A percentile compares a stretch with the other conserved stretches of the same genome.
phyloP scores from a whole-genome alignment of 2,888 invertebrate species.

The Cerastis rubricosa region DNA sequence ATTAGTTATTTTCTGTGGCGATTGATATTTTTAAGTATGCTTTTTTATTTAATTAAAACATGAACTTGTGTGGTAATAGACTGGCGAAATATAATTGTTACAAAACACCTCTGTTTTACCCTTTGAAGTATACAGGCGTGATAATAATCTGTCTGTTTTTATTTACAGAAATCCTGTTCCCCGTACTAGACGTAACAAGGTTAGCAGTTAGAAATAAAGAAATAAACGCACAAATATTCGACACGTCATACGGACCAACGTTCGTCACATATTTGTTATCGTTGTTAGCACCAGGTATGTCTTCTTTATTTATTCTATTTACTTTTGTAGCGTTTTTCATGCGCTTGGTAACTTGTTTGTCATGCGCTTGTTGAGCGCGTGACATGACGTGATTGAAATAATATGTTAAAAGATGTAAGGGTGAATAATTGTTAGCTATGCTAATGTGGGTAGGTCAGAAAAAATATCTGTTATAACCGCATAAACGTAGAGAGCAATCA shows the following conservation, averaged over 20 bases:
- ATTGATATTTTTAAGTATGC: too few relatives aligned
- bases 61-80: too few relatives aligned
- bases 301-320: background rate
- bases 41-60: too few relatives aligned
- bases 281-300: slow-evolving; percentile 81
- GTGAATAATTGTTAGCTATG: background rate
- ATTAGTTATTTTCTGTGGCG: too few relatives aligned
- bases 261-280: slow-evolving; percentile 84
- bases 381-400: background rate
- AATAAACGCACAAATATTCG: slow-evolving; percentile 88
- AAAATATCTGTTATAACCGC: too few relatives aligned
- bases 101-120: background rate
- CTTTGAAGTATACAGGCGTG: background rate
- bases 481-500: too few relatives aligned
- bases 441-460: background rate
- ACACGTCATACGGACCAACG: slow-evolving; percentile 80
- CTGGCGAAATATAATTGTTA: background rate
- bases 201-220: slow-evolving; percentile 94
- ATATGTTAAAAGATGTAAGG: background rate
- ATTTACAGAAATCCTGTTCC: slow-evolving; percentile 94
- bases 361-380: background rate
- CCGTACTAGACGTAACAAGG: slow-evolving; percentile 96
- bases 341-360: background rate
- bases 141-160: slow-evolving; percentile 16
- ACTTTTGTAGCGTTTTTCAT: background rate